A percentile compares a stretch with the other conserved stretches of the same genome.
Evolutionary conservation across 2,888 invertebrate species (phyloP).

Genomic region (Apantesis nais): DNA sequence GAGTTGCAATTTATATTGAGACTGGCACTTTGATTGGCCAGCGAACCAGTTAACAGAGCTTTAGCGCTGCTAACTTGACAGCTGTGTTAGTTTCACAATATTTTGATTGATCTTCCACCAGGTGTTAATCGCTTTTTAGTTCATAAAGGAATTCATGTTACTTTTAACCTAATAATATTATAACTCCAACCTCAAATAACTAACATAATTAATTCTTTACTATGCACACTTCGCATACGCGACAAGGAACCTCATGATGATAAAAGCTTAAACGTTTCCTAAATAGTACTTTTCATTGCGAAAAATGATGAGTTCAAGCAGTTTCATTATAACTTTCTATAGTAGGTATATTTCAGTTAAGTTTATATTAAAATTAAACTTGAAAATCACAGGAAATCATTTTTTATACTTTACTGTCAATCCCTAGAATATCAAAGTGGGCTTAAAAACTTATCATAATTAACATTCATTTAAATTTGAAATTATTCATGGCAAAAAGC

Average conservation of each 20-base stretch:
- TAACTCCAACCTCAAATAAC: too few species aligned
- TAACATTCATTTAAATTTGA: constrained; percentile 82
- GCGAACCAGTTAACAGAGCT: background rate
- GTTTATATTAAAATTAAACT: constrained; percentile 21
- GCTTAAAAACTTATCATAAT: constrained; percentile 79
- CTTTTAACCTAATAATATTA: too few species aligned
- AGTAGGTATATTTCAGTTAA: background rate
- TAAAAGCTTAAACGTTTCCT: background rate
- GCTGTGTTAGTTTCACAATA: too few species aligned
- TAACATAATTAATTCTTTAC: too few species aligned
- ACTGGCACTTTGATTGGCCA: background rate
- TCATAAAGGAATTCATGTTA: too few species aligned
- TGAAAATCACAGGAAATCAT: constrained; percentile 39
- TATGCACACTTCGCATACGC: too few species aligned
- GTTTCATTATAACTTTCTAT: constrained; percentile 1
- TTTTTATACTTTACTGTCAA: constrained; percentile 54
- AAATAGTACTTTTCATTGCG: background rate
- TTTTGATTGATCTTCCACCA: too few species aligned
- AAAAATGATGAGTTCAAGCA: background rate
- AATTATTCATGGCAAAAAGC: constrained; percentile 79
- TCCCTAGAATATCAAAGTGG: constrained; percentile 61
- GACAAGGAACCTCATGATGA: too few species aligned
- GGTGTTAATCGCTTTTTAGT: too few species aligned
- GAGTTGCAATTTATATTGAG: background rate
- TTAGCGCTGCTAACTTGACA: too few species aligned